Base-by-base conservation (phyloP, 2,113 vertebrate genomes). In the Megatriorchis doriae region DNA sequence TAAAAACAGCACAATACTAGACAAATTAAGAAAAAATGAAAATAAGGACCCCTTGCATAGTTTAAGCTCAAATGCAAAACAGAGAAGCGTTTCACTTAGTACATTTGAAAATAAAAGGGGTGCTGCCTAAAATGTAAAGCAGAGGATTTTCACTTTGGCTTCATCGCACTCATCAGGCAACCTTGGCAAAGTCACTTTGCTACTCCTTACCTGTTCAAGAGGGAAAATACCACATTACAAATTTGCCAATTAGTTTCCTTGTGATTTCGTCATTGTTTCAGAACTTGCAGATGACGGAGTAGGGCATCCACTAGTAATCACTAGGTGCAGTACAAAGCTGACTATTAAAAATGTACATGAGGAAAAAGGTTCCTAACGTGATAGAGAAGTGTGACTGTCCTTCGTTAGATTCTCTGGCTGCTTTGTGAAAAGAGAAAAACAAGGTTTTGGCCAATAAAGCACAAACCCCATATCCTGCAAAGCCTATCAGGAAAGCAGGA, bases 261-360 rank as follows among this genome's bases (percentile, higher is more conserved):
- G 27, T 25, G 72, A 88, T 91, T 93, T 47, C 17, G 3, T 38
- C 72, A 66, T 3, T 1, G 10, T 78, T 93, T 63, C 80, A 81
- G 72, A 74, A 63, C 67, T 7, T 86, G 55, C 85, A 74, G 62
- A 4, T 40, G 59, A 92, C 1, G 3, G 38, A 72, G 55, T 22
- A 42, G 3, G 23, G 43, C 40, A 31, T 11, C 75, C 34, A 26
- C 13, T 10, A 81, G 72, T n/a, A 58, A 61, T 3, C 20, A 48
- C 1, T 3, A 31, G 16, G 38, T 2, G 42, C 3, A 4, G 53
- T 15, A 50, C 71, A 67, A 70, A 81, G 58, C 10, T 87, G 52
- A 66, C 27, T 48, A 23, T 0, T 6, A 13, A 16, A 88, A 61
- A 72, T 0, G 0, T 10, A 18, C 25, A 3, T 0, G 9, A 52